Base-by-base conservation (phyloP, 1,140 invertebrate genomes). In the Sycophila sp. region DNA sequence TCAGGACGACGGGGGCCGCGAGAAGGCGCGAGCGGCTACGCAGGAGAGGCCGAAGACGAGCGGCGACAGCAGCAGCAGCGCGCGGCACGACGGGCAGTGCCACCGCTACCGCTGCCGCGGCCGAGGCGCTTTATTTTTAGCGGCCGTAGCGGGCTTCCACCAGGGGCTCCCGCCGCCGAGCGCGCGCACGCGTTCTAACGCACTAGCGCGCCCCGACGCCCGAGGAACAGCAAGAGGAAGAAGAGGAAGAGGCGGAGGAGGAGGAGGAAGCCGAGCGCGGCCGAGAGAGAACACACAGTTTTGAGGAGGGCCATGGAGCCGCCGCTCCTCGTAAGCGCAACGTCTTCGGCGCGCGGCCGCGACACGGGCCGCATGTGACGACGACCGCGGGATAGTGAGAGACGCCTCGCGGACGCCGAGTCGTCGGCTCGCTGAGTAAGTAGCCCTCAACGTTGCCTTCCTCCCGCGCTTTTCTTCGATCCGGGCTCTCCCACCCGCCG, bases 381-480 rank as follows among this genome's bases (percentile, higher is more conserved):
- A 58, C 65, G 38, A 55, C 38, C 36, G 64, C 22, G 8, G 64
- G 22, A 17, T 17, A 42, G 51, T 45, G 34, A 55, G 64, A 45
- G 64, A 56, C 64, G 28, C 51, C 38, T 34, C 36, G 64, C 64
- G 24, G 64, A 55, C 51, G 53, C 51, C 63, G 49, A 65, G 47
- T 22, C 45, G 60, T 64, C 45, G 49, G 49, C 63, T 65, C 49
- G 63, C 63, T 55, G 63, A 65, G 63, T 65, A 65, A 65, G 63
- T 65, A 64, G 7, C 26, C 28, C 15, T 0, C 42, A 1, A 3
- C 22, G 2, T n/a, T 1, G 8, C 6, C 4, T 7, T 17, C 2
- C 53, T 55, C 28, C 17, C 11, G 2, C 36, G 36, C 6, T 3
- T 40, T 40, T 40, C 38, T 40, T 40, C 38, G 38, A 40, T 40